phyloP scores from a whole-genome alignment of 2,888 invertebrate species.

The Cephus pygmeus region DNA sequence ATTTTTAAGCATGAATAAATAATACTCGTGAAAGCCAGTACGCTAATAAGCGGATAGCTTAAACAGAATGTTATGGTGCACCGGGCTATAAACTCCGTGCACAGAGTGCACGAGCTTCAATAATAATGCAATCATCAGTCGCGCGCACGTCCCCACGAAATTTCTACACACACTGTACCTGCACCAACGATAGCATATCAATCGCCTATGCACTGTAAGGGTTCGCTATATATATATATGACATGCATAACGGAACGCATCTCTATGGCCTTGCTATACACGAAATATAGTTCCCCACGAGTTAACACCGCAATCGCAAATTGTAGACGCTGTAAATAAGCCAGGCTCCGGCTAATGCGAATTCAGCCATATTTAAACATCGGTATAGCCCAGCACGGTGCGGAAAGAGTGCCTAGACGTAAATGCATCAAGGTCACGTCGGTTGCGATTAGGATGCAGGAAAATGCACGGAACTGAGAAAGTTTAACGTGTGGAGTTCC shows the following conservation, averaged over 20 bases:
- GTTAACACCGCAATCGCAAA: neutral
- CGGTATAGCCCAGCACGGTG: neutral
- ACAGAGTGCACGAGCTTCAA: neutral
- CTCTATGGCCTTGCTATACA: neutral
- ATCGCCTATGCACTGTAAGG: no score
- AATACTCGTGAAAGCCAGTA: neutral
- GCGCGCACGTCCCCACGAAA: neutral
- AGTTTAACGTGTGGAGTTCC: constrained; percentile 25
- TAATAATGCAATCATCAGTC: neutral
- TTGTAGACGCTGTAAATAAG: neutral
- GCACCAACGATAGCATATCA: neutral
- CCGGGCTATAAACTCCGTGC: neutral
- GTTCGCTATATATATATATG: no score
- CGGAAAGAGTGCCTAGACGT: neutral
- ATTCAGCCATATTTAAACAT: neutral
- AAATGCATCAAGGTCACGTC: neutral
- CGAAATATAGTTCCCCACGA: neutral
- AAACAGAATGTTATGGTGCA: neutral
- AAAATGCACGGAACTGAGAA: neutral
- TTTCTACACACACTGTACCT: neutral
- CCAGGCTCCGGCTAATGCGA: neutral
- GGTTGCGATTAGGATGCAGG: neutral
- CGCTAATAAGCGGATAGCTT: neutral
- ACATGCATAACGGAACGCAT: neutral
- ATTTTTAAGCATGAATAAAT: neutral